phyloP scores from a whole-genome alignment of 2,888 invertebrate species.

The Subacronicta megacephala region DNA sequence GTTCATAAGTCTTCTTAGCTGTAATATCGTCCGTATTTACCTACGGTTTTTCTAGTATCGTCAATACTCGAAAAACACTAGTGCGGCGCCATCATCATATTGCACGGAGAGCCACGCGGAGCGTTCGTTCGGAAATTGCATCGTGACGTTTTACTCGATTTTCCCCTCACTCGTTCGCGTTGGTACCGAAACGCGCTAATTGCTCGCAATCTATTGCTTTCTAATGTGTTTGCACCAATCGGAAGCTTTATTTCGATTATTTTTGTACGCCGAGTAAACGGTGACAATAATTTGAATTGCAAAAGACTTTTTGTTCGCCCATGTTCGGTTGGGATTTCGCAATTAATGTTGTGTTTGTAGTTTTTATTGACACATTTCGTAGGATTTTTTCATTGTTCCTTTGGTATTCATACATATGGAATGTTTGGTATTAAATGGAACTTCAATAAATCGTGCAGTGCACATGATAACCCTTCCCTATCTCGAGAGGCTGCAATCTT shows the following conservation, averaged over 20 bases:
- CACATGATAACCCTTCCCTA: conserved; percentile 11
- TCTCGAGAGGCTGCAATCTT: conserved; percentile 37
- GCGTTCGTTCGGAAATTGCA: conserved; percentile 71
- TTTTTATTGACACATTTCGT: conserved; percentile 7
- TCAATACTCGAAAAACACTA: conserved; percentile 24
- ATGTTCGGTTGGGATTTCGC: conserved; percentile 25
- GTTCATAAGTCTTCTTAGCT: conserved; percentile 19
- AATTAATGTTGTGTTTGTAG: conserved; percentile 31
- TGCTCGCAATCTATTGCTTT: conserved; percentile 82
- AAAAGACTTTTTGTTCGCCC: conserved; percentile 32
- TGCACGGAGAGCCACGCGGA: conserved; percentile 38
- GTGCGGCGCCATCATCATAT: conserved; percentile 46
- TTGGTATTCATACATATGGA: background rate
- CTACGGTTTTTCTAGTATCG: conserved; percentile 21
- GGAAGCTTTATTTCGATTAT: conserved; percentile 62
- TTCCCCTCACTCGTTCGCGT: conserved; percentile 47
- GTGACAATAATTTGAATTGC: conserved; percentile 61
- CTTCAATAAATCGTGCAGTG: conserved; percentile 15
- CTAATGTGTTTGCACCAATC: conserved; percentile 76
- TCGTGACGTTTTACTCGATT: conserved; percentile 65
- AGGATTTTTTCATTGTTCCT: conserved; percentile 1
- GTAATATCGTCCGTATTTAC: conserved; percentile 25
- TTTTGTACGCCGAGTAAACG: conserved; percentile 59
- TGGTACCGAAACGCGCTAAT: conserved; percentile 69
- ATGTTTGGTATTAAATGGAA: conserved; percentile 1